Evolutionary conservation across 2,113 vertebrate species (phyloP), one percentile per base, ranked within the genome.

Genomic region (Lepus timidus): DNA sequence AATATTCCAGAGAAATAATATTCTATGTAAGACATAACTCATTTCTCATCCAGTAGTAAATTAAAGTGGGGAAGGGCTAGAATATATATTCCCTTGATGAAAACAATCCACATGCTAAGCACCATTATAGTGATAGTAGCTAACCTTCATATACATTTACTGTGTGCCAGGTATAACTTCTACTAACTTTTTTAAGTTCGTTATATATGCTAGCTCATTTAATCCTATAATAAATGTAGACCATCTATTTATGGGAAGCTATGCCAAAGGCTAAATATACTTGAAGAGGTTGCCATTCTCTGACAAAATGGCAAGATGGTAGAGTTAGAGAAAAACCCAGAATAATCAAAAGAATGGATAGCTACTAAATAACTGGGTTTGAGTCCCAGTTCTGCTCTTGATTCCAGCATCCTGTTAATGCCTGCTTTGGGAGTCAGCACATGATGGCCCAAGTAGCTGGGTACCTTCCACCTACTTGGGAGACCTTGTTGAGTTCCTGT

Each of bases 241-340:
- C 9, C 14, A 71, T 83, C 10, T 87, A 70, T 49, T 70, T 76
- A 58, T 65, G 23, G 65, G 5, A 75, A 87, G 62, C 7, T 65
- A 23, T 33, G 17, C 61, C 67, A 92, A 65, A 58, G 20, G 4
- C 39, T 19, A 4, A 52, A 9, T 82, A 85, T 70, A 17, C 13
- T 64, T 6, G 62, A 80, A 39, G 19, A 89, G 89, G 33, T 44
- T 82, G 31, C 36, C 70, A 4, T 58, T 76, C n/a, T 90, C 14
- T 68, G 68, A 71, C 51, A 96, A 88, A 87, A 74, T 58, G 31
- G 23, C 29, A 36, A 58, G 39, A 44, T 36, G 19, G 10, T 6
- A 58, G n/a, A 85, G 64, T 88, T 36, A 68, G 49, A 81, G 49
- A 85, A 85, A 94, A 65, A 44, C 44, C 31, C 52, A 74, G 91